Conservation (phyloP, 2,888 invertebrate species). For the Physocephala rufipes region DNA sequence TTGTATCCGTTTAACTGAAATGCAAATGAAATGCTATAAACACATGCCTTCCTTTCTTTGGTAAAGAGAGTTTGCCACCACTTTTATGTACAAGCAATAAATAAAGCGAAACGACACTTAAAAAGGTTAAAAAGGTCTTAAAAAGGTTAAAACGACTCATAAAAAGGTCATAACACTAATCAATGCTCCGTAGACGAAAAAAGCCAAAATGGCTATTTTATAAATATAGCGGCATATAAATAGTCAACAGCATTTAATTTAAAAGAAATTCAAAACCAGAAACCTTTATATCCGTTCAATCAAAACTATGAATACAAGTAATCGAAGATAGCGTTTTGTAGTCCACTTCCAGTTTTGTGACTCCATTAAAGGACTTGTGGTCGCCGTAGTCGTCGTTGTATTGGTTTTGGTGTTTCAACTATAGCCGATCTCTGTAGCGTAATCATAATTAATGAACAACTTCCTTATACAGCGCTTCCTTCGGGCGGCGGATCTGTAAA, state of each 20-base stretch:
- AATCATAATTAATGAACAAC: constrained; percentile 60
- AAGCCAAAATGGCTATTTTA: too few species aligned
- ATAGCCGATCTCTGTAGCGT: constrained; percentile 46
- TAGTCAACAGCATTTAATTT: constrained; percentile 6
- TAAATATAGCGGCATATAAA: too few species aligned
- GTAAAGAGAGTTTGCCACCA: background rate
- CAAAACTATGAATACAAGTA: constrained; percentile 4
- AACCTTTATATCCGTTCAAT: background rate
- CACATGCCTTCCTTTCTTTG: background rate
- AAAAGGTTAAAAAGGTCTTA: too few species aligned
- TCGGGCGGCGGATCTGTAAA: background rate
- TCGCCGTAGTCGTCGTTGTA: background rate
- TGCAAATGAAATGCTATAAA: too few species aligned
- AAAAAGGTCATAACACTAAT: background rate
- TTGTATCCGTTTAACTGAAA: too few species aligned
- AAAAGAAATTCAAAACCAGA: constrained; percentile 5
- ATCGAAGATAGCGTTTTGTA: background rate
- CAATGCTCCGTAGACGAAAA: constrained; percentile 4
- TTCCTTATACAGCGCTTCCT: constrained; percentile 34
- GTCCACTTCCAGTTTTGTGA: background rate
- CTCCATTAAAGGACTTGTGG: constrained; percentile 14
- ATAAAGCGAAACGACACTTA: constrained; percentile 20
- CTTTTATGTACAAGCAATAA: constrained; percentile 11
- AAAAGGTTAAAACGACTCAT: too few species aligned
- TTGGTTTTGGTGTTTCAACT: background rate